Evolutionary conservation across 2,797 vertebrate genomes (phyloP).

Genomic region (Valencia hispanica): DNA sequence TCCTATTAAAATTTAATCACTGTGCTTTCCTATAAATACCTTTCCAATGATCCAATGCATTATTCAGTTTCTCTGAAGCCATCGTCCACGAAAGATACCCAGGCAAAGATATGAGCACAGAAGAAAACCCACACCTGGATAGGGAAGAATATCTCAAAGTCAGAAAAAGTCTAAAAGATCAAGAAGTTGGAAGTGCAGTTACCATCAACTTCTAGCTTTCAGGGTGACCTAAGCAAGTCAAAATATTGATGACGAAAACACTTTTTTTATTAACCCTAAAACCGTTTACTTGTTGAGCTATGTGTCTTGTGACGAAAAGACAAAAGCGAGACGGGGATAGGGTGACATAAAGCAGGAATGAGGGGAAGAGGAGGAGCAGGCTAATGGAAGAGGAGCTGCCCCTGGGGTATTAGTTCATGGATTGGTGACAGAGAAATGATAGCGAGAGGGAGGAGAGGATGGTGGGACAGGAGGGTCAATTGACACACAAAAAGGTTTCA

Average conservation of each 20-base stretch:
- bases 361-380: slow-evolving; percentile 51
- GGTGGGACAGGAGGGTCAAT: slow-evolving; percentile 74
- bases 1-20: slow-evolving; percentile 79
- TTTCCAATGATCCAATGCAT: slow-evolving; percentile 79
- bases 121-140: slow-evolving; percentile 52
- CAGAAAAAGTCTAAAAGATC: slow-evolving; percentile 44
- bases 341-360: slow-evolving; percentile 56
- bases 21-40: slow-evolving; percentile 81
- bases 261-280: not conserved
- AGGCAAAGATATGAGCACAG: slow-evolving; percentile 22
- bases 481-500: slow-evolving; percentile 83
- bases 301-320: not conserved
- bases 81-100: slow-evolving; percentile 27
- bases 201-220: not conserved
- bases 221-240: not conserved
- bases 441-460: slow-evolving; percentile 64
- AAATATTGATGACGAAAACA: slow-evolving; percentile 14
- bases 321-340: slow-evolving; percentile 47
- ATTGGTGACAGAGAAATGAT: slow-evolving; percentile 82
- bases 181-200: slow-evolving; percentile 28
- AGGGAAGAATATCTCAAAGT: slow-evolving; percentile 30
- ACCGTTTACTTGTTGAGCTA: slow-evolving; percentile 16
- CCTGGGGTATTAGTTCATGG: slow-evolving; percentile 81
- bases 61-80: slow-evolving; percentile 74
- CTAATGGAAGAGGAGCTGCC: slow-evolving; percentile 83